Evolutionary conservation across 2,888 invertebrate species (phyloP), one percentile per base, ranked within the genome.

Genomic region (Mylabris sibirica): DNA sequence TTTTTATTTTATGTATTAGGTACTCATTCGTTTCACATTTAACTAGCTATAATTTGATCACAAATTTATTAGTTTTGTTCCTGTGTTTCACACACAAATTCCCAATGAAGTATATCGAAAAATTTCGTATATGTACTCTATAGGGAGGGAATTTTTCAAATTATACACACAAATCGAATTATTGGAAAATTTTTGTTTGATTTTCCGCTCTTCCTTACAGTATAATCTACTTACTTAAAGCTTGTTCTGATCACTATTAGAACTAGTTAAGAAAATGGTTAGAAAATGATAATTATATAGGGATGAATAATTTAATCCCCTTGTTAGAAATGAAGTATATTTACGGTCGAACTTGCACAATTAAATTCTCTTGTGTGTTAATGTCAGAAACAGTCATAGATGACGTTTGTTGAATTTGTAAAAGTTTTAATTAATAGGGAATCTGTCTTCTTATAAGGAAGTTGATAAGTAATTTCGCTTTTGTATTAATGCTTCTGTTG

Each of bases 291-390:
- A 26, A 57, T 57, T 24, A n/a, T 57, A 57, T 57, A 14, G 14
- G 14, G 24, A 57, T 57, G 57, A 22, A 26, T 26, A 57, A 57
- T 57, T 57, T 12, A 22, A 53, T 12, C 53, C 22, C 22, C 26
- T 11, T 14, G 57, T 14, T 57, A 57, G 57, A 6, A 57, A 57
- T 26, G 26, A 57, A 57, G 14, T 57, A 26, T 66, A 53, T 44
- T 65, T 60, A 30, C 60, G 38, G 24, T 60, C 35, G 41, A 65
- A 65, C 60, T 65, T 65, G 24, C 24, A 60, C 65, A 65, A 65
- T 66, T 61, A 66, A 66, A 66, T 66, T 35, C 57, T 17, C 53
- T 53, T 35, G 20, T 35, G 20, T 44, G 14, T 30, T 57, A 59
- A 60, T 12, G 59, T 60, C 61, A 61, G 53, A 41, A 38, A 66